Evolutionary conservation across 1,140 invertebrate genomes (phyloP).

Genomic region (Cotesia glomerata): DNA sequence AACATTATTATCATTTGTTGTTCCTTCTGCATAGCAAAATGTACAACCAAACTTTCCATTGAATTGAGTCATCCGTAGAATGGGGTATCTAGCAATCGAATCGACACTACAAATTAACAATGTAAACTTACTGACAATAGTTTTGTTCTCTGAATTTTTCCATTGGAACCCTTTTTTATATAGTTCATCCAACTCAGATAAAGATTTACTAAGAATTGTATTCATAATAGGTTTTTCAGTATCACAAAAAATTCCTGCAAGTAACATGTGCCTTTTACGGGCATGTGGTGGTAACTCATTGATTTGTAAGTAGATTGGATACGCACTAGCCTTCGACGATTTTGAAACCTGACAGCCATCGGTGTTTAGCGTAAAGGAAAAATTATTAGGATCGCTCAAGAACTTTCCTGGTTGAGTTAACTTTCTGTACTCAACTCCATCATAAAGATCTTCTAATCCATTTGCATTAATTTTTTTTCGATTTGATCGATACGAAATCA

Average conservation of each 20-base stretch:
- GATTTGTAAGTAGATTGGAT: not conserved
- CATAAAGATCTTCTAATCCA: not conserved
- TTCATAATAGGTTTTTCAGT: not conserved
- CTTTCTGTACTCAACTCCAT: not conserved
- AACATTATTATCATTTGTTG: not conserved
- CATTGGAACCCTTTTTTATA: not conserved
- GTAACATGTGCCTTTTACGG: not conserved
- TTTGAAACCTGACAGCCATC: not conserved
- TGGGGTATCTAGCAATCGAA: not conserved
- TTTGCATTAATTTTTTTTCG: not conserved
- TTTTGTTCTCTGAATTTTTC: not conserved
- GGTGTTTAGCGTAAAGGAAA: not conserved
- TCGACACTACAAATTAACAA: not conserved
- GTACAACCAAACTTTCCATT: not conserved
- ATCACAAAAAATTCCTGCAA: not conserved
- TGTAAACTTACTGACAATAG: not conserved
- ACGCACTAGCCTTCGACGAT: not conserved
- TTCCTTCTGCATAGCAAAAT: not conserved
- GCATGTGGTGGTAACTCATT: not conserved
- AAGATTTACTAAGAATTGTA: not conserved
- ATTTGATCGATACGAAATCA: no score
- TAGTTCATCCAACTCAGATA: not conserved
- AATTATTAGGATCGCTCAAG: not conserved
- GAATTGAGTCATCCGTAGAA: not conserved
- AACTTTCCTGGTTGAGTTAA: not conserved